Evolutionary conservation across 2,797 vertebrate species (phyloP), one percentile per base, ranked within the genome.

Genomic region (Chlorospingus flavigularis): DNA sequence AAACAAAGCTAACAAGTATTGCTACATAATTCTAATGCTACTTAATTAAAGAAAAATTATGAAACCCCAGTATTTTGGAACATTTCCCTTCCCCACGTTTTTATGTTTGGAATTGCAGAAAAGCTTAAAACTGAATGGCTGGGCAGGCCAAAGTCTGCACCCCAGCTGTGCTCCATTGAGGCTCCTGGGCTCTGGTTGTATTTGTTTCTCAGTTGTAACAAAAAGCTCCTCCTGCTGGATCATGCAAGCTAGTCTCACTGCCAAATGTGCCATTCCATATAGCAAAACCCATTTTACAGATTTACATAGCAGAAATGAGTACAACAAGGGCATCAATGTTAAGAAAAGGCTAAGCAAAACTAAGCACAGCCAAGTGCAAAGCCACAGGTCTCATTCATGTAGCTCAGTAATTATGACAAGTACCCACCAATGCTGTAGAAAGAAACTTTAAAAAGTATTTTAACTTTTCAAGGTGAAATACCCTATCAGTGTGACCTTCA

Each of bases 201-300:
- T 23, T 77, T 68, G 37, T 63, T 87, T 67, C 78, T 57, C 50
- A n/a, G 33, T 65, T 23, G 5, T 31, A 80, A 85, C 13, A 70
- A 39, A 91, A 95, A 82, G 42, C 57, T 87, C 53, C 83, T 95
- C 63, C 77, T 87, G 42, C 50, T 85, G 81, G 35, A 79, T 47
- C 10, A 3, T 18, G 25, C 2, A 3, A 94, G 48, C 19, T 42
- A 24, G 13, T 40, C 39, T 58, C 5, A 3, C 23, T 43, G n/a
- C 19, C 9, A 6, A 23, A 71, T 24, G 16, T 80, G 13, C 39
- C 74, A 76, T 53, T 58, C 26, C 35, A 5, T 26, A 25, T 7
- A 0, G 0, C 42, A 93, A 79, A 58, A 12, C 24, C 18, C 7
- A 1, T 12, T 37, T 18, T 54, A 47, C 18, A 58, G 45, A 11